These are phyloP conservation scores for Gulo gulo DNA, from an alignment of 2,113 vertebrate species.

Conservation along the genomic window DNA sequence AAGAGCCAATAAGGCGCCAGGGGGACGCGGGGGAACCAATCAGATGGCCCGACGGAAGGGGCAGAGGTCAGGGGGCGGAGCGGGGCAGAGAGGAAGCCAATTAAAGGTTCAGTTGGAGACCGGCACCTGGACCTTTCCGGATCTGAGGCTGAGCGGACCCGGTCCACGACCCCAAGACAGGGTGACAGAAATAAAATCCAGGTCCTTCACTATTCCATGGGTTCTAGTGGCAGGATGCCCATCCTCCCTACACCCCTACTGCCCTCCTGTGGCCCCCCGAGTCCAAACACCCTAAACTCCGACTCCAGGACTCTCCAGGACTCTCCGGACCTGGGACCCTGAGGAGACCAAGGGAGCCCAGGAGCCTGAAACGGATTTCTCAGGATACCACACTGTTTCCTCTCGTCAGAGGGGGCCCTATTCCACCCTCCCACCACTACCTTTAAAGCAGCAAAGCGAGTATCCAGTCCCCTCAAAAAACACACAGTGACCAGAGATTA, in stretches of 20 bases:
- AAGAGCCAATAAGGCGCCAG: conserved; percentile 52
- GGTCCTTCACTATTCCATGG: not conserved
- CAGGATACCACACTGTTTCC: too few relatives aligned
- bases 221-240: not conserved
- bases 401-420: not conserved
- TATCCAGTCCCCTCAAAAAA: not conserved
- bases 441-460: not conserved
- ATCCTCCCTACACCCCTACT: not conserved
- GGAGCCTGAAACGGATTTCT: not conserved
- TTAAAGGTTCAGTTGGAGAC: not conserved
- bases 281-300: not conserved
- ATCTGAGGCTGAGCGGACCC: not conserved
- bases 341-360: not conserved
- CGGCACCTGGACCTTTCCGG: not conserved
- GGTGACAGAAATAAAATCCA: not conserved
- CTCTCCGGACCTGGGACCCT: not conserved
- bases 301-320: not conserved
- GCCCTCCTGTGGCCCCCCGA: not conserved
- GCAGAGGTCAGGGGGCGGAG: conserved; percentile 50
- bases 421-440: not conserved
- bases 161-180: too few relatives aligned
- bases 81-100: conserved; percentile 26
- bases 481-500: not conserved
- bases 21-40: conserved; percentile 6
- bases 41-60: not conserved